Evolutionary conservation across 2,113 vertebrate genomes (phyloP).

Genomic region (Telmatochromis brachygnathus): DNA sequence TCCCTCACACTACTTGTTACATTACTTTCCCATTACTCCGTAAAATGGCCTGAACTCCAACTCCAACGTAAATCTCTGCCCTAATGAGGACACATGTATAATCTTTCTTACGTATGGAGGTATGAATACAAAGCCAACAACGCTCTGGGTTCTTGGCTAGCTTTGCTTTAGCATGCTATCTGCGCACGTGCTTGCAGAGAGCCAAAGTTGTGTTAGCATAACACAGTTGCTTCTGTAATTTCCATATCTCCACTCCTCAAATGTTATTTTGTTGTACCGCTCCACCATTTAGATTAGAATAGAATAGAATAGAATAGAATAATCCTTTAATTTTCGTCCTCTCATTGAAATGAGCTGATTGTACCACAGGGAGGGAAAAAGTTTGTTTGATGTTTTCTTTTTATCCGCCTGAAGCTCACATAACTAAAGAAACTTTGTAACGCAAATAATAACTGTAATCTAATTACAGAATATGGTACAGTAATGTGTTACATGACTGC

Average conservation of each 20-base stretch:
- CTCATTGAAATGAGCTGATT: background rate
- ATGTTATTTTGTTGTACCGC: background rate
- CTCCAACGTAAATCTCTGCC: background rate
- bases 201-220: background rate
- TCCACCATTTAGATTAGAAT: background rate
- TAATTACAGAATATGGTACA: background rate
- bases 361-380: background rate
- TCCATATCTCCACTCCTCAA: background rate
- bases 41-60: background rate
- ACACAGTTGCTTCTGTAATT: fast-evolving
- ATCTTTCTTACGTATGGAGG: background rate
- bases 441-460: background rate
- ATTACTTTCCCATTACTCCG: background rate
- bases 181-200: background rate
- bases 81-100: background rate
- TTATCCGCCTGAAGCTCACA: background rate
- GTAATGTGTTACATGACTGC: background rate
- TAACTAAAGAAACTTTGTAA: background rate
- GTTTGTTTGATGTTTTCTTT: background rate
- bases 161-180: fast-evolving
- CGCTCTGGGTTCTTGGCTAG: background rate
- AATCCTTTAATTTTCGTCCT: background rate
- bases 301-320: background rate
- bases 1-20: background rate
- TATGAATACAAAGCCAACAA: background rate